Conservation (phyloP, 2,888 invertebrate genomes). For the Volucella inanis region DNA sequence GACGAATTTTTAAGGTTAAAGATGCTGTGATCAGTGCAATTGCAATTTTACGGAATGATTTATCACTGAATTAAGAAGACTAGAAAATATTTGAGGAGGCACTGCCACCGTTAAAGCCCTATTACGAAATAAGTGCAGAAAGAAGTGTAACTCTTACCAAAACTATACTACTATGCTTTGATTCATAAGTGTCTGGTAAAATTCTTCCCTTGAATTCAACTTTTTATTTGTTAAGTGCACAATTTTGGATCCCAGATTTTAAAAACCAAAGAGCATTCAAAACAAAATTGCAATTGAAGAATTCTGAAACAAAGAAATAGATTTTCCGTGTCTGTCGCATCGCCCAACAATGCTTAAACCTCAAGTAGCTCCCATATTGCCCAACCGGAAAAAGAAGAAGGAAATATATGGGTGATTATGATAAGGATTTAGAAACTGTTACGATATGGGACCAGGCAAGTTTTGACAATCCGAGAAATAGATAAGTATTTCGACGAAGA, state of each 20-base stretch:
- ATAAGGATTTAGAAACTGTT: constrained; percentile 6
- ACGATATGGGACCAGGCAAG: constrained; percentile 9
- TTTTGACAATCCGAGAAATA: constrained; percentile 27
- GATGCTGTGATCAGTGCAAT: constrained; percentile 45
- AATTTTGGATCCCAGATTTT: constrained; percentile 39
- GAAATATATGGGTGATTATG: constrained; percentile 22
- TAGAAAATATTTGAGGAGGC: constrained; percentile 31
- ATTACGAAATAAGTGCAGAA: constrained; percentile 41
- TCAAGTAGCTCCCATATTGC: neutral
- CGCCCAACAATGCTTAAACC: neutral
- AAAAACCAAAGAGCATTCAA: too few relatives aligned
- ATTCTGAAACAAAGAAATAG: neutral
- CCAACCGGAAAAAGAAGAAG: neutral
- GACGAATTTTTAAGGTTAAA: constrained; percentile 40
- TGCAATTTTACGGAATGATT: constrained; percentile 25
- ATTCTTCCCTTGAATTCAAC: constrained; percentile 23
- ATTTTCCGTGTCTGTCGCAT: neutral
- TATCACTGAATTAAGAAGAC: constrained; percentile 17
- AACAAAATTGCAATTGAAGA: constrained; percentile 25
- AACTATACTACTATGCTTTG: constrained; percentile 22
- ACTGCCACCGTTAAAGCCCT: constrained; percentile 35
- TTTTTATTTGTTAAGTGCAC: constrained; percentile 27
- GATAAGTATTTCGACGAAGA: constrained; percentile 29
- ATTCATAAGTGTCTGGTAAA: neutral
- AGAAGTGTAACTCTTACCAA: constrained; percentile 43